phyloP scores from a whole-genome alignment of 2,888 invertebrate genomes.

The Coenonympha arcania region DNA sequence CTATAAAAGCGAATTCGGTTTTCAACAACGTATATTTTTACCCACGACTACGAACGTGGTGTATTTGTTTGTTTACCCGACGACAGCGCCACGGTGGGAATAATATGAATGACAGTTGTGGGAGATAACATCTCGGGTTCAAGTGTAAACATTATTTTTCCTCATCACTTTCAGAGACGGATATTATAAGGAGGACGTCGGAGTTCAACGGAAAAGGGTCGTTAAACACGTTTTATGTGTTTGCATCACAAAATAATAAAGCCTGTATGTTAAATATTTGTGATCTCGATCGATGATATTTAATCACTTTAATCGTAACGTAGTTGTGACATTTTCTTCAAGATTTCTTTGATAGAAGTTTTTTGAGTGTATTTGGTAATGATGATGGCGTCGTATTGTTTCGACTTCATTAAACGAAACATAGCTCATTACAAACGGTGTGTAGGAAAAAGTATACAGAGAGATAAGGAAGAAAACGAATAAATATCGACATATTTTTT shows the following conservation, averaged over 20 bases:
- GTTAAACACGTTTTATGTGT: background rate
- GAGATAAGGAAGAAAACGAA: constrained; percentile 42
- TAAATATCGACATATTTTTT: background rate
- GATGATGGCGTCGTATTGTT: constrained; percentile 22
- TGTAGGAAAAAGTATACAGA: constrained; percentile 57
- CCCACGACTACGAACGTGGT: constrained; percentile 9
- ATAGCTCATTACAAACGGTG: constrained; percentile 69
- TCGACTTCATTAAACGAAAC: constrained; percentile 58
- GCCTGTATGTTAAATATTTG: too few species aligned
- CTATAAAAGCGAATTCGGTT: constrained; percentile 28
- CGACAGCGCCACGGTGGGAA: constrained; percentile 9
- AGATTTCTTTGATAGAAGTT: too few species aligned
- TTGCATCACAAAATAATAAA: background rate
- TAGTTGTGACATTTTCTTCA: background rate
- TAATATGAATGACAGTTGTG: constrained; percentile 5
- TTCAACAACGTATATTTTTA: constrained; percentile 14
- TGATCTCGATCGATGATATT: too few species aligned
- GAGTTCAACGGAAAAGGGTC: background rate
- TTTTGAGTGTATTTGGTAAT: too few species aligned
- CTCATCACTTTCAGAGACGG: constrained; percentile 5
- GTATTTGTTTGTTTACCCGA: constrained; percentile 16
- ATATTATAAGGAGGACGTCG: constrained; percentile 2
- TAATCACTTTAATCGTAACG: too few species aligned
- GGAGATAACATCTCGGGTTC: constrained; percentile 9
- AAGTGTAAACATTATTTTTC: constrained; percentile 8